These are phyloP conservation scores for human DNA, from an alignment of 2,113 vertebrate genomes.

Conservation along the genomic window DNA sequence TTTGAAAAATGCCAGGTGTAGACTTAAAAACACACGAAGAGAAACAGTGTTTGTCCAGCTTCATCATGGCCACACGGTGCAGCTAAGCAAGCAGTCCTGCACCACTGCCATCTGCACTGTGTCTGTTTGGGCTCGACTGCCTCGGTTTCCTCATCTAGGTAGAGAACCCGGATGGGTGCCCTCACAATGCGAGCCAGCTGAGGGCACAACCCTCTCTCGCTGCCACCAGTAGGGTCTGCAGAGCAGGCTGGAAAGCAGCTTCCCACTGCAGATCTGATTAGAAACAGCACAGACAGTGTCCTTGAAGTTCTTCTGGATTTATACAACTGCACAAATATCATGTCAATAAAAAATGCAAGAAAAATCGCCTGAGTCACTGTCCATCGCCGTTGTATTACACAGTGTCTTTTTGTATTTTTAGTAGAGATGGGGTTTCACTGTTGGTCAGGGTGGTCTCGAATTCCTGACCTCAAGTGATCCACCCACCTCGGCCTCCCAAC, in stretches of 20 bases:
- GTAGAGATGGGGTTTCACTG: too few relatives aligned
- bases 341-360: neutral
- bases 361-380: neutral
- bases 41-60: neutral
- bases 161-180: too few relatives aligned
- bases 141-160: neutral
- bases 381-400: neutral
- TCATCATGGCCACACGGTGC: fast-evolving
- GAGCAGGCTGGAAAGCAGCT: neutral
- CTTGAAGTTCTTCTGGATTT: neutral
- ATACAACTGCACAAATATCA: neutral
- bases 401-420: too few relatives aligned
- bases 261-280: neutral
- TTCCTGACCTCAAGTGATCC: too few relatives aligned
- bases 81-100: neutral
- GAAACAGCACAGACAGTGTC: neutral
- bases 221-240: neutral
- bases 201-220: neutral
- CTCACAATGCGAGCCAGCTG: too few relatives aligned
- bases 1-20: neutral
- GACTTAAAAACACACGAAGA: neutral
- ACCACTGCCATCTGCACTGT: neutral
- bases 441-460: too few relatives aligned
- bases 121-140: neutral
- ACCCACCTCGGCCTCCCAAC: too few relatives aligned